Conservation (phyloP, 2,113 vertebrate genomes). For the Jaculus jaculus region DNA sequence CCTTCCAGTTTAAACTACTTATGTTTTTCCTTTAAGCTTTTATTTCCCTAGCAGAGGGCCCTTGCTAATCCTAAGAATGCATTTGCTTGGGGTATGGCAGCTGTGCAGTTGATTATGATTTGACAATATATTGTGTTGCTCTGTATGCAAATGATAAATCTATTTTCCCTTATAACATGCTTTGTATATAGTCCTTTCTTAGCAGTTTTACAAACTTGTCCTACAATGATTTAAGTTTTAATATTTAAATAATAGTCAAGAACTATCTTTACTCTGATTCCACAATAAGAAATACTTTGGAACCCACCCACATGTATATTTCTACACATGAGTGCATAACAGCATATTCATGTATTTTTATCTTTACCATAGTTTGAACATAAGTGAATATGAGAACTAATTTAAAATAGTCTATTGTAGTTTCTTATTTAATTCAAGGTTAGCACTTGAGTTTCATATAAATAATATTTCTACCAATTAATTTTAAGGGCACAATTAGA, state of each 20-base stretch:
- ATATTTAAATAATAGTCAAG: background rate
- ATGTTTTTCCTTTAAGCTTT: background rate
- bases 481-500: conserved; percentile 93
- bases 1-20: conserved; percentile 17
- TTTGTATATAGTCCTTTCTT: background rate
- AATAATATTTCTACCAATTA: background rate
- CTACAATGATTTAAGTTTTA: background rate
- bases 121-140: background rate
- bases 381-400: background rate
- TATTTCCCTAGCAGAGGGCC: background rate
- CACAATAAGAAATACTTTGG: background rate
- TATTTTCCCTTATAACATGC: background rate
- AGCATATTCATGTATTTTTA: background rate
- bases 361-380: background rate
- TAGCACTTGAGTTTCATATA: conserved; percentile 3
- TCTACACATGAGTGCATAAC: background rate
- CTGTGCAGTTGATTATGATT: conserved; percentile 7
- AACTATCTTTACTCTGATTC: background rate
- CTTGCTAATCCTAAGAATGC: background rate
- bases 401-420: background rate
- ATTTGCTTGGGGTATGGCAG: background rate
- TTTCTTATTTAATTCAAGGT: conserved; percentile 15
- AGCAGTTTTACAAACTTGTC: background rate
- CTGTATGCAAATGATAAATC: background rate
- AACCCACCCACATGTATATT: background rate